Conservation (phyloP, 1,140 invertebrate species). For the Eufriesea mexicana region DNA sequence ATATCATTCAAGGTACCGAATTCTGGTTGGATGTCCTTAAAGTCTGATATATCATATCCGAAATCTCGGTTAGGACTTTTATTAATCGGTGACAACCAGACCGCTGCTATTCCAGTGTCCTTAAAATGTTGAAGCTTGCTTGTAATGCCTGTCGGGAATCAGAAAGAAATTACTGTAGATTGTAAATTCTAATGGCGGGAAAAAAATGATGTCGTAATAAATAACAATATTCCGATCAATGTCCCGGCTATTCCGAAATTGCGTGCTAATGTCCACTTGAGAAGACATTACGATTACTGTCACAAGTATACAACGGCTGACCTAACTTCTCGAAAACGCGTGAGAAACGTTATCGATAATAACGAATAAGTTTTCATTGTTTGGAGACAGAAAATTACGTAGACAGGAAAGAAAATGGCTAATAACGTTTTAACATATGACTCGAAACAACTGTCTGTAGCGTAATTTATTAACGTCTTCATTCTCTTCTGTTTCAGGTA, state of each 20-base stretch:
- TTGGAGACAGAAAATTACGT: too few relatives aligned
- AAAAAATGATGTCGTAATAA: too few relatives aligned
- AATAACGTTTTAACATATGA: too few relatives aligned
- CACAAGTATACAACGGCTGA: too few relatives aligned
- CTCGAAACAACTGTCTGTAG: neutral
- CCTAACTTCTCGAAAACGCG: too few relatives aligned
- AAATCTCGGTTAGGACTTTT: conserved; percentile 86
- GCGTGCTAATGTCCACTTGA: too few relatives aligned
- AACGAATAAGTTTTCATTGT: too few relatives aligned
- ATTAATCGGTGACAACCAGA: conserved; percentile 88
- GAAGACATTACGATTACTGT: too few relatives aligned
- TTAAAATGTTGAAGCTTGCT: conserved; percentile 80
- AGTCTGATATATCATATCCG: conserved; percentile 87
- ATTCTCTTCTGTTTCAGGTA: conserved; percentile 18
- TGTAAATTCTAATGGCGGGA: rapidly evolving
- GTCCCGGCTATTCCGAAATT: too few relatives aligned
- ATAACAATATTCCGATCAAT: too few relatives aligned
- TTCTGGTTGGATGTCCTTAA: conserved; percentile 83
- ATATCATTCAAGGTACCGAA: conserved; percentile 87
- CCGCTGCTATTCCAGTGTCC: conserved; percentile 80
- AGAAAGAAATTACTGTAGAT: neutral
- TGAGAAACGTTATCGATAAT: too few relatives aligned
- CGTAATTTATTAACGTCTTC: neutral
- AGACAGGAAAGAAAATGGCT: too few relatives aligned
- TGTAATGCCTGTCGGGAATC: conserved; percentile 73